phyloP scores from a whole-genome alignment of 2,113 vertebrate species.

The Tragelaphus imberbis region DNA sequence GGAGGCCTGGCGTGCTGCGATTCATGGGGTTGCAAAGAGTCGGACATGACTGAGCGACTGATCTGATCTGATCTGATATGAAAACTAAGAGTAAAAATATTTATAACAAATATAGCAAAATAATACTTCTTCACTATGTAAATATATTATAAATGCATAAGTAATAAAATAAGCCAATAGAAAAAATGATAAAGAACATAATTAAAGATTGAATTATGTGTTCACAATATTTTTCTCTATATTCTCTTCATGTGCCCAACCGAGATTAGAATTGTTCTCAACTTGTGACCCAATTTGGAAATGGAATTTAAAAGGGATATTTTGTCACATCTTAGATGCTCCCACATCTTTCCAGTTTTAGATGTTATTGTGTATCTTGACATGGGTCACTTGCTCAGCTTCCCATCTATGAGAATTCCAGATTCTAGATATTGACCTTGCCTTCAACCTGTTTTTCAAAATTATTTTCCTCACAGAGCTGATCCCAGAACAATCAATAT shows the following conservation, averaged over 20 bases:
- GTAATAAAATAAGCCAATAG: not conserved
- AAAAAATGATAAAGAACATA: not conserved
- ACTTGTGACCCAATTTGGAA: not conserved
- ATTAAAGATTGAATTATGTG: not conserved
- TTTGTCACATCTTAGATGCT: not conserved
- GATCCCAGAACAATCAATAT: not conserved
- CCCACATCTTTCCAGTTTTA: not conserved
- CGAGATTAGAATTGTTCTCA: not conserved
- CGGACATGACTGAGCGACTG: too few species aligned
- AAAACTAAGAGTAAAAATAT: not conserved
- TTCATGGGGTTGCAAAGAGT: too few species aligned
- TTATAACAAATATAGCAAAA: not conserved
- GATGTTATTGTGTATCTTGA: not conserved
- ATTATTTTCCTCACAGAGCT: not conserved
- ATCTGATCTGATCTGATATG: too few species aligned
- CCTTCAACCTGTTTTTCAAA: not conserved
- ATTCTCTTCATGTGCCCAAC: not conserved
- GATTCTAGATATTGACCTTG: not conserved
- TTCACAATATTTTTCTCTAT: not conserved
- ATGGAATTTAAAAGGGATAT: not conserved
- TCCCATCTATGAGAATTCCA: not conserved
- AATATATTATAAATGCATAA: not conserved
- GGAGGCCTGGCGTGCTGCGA: too few species aligned
- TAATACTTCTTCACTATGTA: not conserved
- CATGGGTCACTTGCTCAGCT: not conserved